These are phyloP conservation scores for Pangasius djambal DNA, from an alignment of 2,797 vertebrate genomes.

Conservation along the genomic window DNA sequence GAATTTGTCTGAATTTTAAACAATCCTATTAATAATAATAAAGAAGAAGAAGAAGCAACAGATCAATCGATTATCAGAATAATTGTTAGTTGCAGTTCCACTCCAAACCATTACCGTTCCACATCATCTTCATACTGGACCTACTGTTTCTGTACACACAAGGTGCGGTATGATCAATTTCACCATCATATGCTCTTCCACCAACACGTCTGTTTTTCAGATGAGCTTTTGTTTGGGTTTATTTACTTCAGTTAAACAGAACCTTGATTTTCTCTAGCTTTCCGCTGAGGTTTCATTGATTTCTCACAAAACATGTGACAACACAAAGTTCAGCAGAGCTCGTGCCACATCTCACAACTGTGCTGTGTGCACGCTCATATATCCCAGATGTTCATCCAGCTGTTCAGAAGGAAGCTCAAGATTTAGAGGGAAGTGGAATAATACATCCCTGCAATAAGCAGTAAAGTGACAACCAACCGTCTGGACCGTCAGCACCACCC, in stretches of 20 bases:
- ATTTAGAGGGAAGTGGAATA: not conserved
- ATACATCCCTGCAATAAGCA: too few species aligned
- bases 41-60: not conserved
- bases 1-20: not conserved
- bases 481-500: too few species aligned
- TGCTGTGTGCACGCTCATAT: not conserved
- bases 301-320: not conserved
- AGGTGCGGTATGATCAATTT: too few species aligned
- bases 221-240: not conserved
- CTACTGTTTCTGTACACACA: not conserved
- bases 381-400: conserved; percentile 11
- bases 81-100: not conserved
- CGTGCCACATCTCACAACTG: not conserved
- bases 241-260: not conserved
- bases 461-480: too few species aligned
- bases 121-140: not conserved
- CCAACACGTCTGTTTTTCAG: not conserved
- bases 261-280: not conserved
- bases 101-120: not conserved
- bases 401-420: not conserved
- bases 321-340: not conserved
- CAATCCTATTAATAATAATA: not conserved
- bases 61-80: not conserved
- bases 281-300: not conserved
- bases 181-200: not conserved